Evolutionary conservation across 2,888 invertebrate genomes (phyloP).

Genomic region (Mechanitis messenoides): DNA sequence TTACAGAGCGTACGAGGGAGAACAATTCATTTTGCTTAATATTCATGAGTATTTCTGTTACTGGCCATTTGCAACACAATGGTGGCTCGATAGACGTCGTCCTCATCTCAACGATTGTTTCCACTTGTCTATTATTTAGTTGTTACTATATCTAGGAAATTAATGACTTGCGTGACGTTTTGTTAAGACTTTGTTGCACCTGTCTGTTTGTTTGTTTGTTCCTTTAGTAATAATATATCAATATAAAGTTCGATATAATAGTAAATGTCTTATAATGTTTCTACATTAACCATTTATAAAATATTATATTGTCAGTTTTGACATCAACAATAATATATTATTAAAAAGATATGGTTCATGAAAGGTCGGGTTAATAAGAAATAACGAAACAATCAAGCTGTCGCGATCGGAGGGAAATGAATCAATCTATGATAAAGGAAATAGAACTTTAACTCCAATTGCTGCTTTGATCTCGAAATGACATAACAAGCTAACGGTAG

Average conservation of each 20-base stretch:
- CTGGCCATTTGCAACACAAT: conserved; percentile 67
- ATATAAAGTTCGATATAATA: too few species aligned
- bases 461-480: conserved; percentile 37
- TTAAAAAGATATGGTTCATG: background rate
- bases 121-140: conserved; percentile 41
- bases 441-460: conserved; percentile 56
- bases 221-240: too few species aligned
- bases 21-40: conserved; percentile 66
- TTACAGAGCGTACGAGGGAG: conserved; percentile 50
- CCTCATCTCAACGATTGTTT: conserved; percentile 58
- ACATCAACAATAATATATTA: background rate
- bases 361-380: conserved; percentile 1
- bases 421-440: conserved; percentile 59
- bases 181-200: background rate
- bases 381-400: conserved; percentile 19
- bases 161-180: background rate
- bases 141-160: background rate
- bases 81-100: conserved; percentile 33
- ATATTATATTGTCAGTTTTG: background rate
- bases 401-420: conserved; percentile 52
- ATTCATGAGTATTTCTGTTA: conserved; percentile 60
- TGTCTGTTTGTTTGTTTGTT: too few species aligned
- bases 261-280: too few species aligned
- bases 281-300: too few species aligned
- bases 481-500: conserved; percentile 10